Evolutionary conservation across 2,113 vertebrate species (phyloP).

Genomic region (Saccopteryx leptura): DNA sequence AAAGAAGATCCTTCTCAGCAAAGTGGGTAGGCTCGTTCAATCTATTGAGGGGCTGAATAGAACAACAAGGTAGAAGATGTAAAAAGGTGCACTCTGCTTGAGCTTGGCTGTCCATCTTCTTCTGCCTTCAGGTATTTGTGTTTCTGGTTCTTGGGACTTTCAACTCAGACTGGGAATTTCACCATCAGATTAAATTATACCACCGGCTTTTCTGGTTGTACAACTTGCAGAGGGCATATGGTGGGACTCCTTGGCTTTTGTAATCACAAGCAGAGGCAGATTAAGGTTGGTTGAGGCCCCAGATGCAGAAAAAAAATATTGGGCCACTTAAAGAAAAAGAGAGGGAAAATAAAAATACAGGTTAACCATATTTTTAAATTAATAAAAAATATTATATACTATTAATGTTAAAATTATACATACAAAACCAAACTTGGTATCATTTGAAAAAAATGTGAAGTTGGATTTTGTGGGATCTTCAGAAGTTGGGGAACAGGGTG

Average conservation of each 20-base stretch:
- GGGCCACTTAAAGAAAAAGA: no score
- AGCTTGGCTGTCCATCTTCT: background rate
- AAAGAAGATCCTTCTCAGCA: background rate
- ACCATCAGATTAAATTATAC: background rate
- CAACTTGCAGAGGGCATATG: background rate
- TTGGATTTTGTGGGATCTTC: no score
- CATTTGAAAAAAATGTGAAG: no score
- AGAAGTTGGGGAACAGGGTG: no score
- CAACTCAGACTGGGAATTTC: background rate
- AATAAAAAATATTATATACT: no score
- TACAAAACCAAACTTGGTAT: no score
- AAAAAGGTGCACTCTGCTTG: background rate
- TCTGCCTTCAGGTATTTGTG: rapidly evolving
- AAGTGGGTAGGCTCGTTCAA: no score
- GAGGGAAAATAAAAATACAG: no score
- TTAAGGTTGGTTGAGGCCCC: no score
- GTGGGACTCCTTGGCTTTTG: background rate
- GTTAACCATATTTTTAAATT: no score
- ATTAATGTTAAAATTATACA: no score
- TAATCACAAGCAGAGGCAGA: background rate
- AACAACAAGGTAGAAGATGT: background rate
- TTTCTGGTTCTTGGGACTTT: background rate
- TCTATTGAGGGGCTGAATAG: background rate
- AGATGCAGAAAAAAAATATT: no score
- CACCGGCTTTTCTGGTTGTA: background rate